Evolutionary conservation across 1,140 invertebrate genomes (phyloP), one percentile per base, ranked within the genome.

Genomic region (Episyrphus balteatus): DNA sequence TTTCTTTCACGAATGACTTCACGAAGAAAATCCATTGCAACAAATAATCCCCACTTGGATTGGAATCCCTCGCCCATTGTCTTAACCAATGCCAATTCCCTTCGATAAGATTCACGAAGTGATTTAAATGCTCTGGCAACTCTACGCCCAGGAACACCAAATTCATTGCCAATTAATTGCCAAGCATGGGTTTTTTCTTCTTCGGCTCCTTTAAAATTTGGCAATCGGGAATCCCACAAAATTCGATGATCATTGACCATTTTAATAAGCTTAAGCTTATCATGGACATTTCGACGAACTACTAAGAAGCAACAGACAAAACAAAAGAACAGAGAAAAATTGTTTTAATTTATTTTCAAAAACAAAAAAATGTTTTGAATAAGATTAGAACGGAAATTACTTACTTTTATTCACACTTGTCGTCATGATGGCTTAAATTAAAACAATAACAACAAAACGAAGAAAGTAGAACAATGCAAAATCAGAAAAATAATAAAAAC

Each of bases 221-320:
- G 62, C n/a, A 66, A 42, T 10, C 62, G 62, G 0, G 62, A 66
- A 41, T 66, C 62, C 62, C 62, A 66, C 19, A 66, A 48, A 14
- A 66, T 66, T 26, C 62, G 62, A 46, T 66, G 65, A 32, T 66
- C 58, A 37, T 66, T 62, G n/a, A 66, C 62, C 62, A 66, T 66
- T 47, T 61, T 60, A 21, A 66, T 66, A 19, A 66, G 62, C 42
- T 61, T 65, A 21, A 66, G 42, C 41, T 66, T 66, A 48, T 66
- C 62, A 42, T 62, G 62, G 31, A 60, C 62, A 45, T 66, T 66
- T 13, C 62, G 62, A 15, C 62, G 55, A 36, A 62, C 62, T 58
- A 66, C 62, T 66, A 42, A 19, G 33, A 45, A 19, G 1, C 30
- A 2, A 36, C 21, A 9, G 17, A 30, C n/a, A 42, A 41, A 42